A percentile compares a stretch with the other conserved stretches of the same genome.
Conservation (phyloP, 2,113 vertebrate genomes). For the Chlamydotis undulata region DNA sequence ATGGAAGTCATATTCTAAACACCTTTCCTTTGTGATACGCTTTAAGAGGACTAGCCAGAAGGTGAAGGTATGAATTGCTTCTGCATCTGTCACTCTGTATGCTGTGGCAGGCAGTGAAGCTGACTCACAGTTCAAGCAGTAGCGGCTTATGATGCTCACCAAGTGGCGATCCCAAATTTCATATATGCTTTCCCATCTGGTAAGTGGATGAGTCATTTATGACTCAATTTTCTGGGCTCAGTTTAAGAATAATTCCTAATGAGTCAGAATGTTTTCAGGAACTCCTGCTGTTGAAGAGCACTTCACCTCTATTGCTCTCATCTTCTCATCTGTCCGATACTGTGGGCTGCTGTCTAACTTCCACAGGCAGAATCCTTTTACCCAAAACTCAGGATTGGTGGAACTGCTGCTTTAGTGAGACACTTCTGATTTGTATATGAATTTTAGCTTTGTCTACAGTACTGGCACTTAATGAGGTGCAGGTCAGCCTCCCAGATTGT, state of each 20-base stretch:
- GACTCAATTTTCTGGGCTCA: slow-evolving; percentile 47
- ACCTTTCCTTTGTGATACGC: not conserved
- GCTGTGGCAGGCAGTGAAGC: not conserved
- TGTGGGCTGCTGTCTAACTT: not conserved
- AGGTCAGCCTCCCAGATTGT: not conserved
- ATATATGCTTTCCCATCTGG: slow-evolving; percentile 49
- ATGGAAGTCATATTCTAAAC: not conserved
- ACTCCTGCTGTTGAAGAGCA: slow-evolving; percentile 23
- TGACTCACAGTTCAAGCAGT: not conserved
- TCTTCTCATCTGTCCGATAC: not conserved
- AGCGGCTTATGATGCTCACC: slow-evolving; percentile 10
- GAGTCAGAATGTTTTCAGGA: slow-evolving; percentile 58
- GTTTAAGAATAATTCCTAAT: slow-evolving; percentile 48
- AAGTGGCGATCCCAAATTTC: slow-evolving; percentile 36
- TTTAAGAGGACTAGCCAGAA: not conserved
- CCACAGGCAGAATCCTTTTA: not conserved
- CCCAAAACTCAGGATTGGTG: not conserved
- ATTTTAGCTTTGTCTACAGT: not conserved
- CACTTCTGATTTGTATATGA: not conserved
- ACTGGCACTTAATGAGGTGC: not conserved
- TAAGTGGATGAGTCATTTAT: slow-evolving; percentile 60
- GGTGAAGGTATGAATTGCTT: not conserved
- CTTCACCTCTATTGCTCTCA: not conserved
- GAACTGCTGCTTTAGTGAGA: not conserved
- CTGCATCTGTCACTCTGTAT: not conserved